Evolutionary conservation across 2,888 invertebrate genomes (phyloP).

Genomic region (Ceratothoa steindachneri): DNA sequence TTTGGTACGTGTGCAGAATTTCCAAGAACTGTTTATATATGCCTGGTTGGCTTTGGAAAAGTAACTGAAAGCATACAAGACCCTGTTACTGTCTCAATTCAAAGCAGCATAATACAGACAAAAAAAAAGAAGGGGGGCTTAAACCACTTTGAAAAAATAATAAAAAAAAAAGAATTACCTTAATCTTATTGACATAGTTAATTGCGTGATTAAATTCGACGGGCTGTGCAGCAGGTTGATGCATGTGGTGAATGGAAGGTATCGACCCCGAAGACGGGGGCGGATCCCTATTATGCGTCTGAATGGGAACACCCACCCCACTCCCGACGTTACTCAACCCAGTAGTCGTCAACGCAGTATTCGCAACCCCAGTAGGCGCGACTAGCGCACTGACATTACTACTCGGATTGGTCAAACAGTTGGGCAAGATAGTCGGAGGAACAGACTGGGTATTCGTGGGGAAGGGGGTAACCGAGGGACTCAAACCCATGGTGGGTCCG

Average conservation of each 20-base stretch:
- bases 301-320: not conserved
- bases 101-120: not conserved
- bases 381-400: slow-evolving; percentile 4
- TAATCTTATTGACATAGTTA: slow-evolving; percentile 98
- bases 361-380: not conserved
- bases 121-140: not conserved
- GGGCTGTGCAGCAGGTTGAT: slow-evolving; percentile 62
- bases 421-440: not conserved
- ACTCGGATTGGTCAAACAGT: not conserved
- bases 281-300: not conserved
- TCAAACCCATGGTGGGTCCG: slow-evolving; percentile 14
- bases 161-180: slow-evolving; percentile 60
- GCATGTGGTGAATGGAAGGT: slow-evolving; percentile 23
- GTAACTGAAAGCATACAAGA: slow-evolving; percentile 55
- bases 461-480: slow-evolving; percentile 6
- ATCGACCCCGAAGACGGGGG: slow-evolving; percentile 40
- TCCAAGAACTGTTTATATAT: slow-evolving; percentile 97
- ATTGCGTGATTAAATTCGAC: slow-evolving; percentile 99
- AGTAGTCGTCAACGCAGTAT: not conserved
- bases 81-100: too few species aligned
- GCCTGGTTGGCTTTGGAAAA: slow-evolving; percentile 94
- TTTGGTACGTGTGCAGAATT: slow-evolving; percentile 97
- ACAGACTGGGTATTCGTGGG: not conserved
- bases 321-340: not conserved
- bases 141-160: not conserved